These are phyloP conservation scores for Limnothrissa miodon DNA, from an alignment of 2,113 vertebrate species.

Conservation along the genomic window DNA sequence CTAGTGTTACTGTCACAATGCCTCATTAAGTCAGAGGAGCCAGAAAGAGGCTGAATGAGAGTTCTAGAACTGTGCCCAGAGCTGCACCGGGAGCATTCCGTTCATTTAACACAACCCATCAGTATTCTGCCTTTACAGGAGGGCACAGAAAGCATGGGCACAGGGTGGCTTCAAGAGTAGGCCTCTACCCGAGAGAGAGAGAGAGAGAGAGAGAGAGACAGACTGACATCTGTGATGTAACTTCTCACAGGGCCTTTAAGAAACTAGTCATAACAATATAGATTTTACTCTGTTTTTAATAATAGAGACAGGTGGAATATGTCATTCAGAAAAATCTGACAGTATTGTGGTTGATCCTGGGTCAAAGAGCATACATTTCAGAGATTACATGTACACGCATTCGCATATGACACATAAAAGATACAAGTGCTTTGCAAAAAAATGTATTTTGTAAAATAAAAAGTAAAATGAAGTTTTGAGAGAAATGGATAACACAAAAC, in stretches of 20 bases:
- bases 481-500: neutral
- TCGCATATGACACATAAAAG: neutral
- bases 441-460: neutral
- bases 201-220: neutral
- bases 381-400: neutral
- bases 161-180: neutral
- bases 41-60: neutral
- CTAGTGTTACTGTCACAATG: slow-evolving; percentile 9
- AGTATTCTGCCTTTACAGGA: slow-evolving; percentile 8
- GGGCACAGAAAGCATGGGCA: neutral
- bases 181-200: no score
- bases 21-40: neutral
- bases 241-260: neutral
- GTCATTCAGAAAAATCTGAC: neutral
- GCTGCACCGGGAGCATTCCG: neutral
- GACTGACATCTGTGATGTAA: neutral
- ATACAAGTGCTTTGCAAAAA: neutral
- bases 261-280: neutral
- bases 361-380: neutral
- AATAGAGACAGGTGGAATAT: neutral
- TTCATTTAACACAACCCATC: neutral
- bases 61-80: neutral
- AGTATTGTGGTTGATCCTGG: neutral
- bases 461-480: neutral
- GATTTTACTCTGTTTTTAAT: neutral